Evolutionary conservation across 1,140 invertebrate species (phyloP).

Genomic region (Aethina tumida): DNA sequence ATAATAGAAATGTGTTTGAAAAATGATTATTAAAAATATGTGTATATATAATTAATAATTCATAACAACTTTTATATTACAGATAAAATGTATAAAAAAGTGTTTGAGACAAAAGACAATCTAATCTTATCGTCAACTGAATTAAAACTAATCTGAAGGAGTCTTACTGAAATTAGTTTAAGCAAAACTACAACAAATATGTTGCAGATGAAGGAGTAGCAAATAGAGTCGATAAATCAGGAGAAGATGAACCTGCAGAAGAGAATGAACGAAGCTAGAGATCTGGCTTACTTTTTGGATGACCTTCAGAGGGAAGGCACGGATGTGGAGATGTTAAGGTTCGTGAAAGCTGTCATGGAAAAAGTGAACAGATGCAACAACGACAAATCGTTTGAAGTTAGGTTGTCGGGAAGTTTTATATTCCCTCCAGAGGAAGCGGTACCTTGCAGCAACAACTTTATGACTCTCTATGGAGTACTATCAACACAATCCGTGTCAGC

Average conservation of each 20-base stretch:
- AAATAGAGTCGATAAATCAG: conserved; percentile 38
- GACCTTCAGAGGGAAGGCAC: conserved; percentile 52
- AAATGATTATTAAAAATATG: too few relatives aligned
- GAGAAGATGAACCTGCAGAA: conserved; percentile 40
- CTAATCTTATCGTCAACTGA: too few relatives aligned
- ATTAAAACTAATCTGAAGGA: too few relatives aligned
- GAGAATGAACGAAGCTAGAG: conserved; percentile 36
- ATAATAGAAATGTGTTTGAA: too few relatives aligned
- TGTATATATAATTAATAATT: too few relatives aligned
- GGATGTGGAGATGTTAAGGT: conserved; percentile 55
- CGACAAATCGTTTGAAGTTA: conserved; percentile 23
- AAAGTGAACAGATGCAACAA: conserved; percentile 50
- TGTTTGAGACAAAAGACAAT: too few relatives aligned
- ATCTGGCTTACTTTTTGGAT: conserved; percentile 50
- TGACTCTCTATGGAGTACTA: conserved; percentile 41
- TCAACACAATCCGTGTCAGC: conserved; percentile 49
- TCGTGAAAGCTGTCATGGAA: conserved; percentile 49
- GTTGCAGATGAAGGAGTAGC: too few relatives aligned
- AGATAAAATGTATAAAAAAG: too few relatives aligned
- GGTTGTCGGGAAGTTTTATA: conserved; percentile 39
- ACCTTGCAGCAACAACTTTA: conserved; percentile 33
- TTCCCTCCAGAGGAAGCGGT: conserved; percentile 41
- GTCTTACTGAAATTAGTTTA: too few relatives aligned
- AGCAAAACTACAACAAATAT: too few relatives aligned
- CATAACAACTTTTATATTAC: too few relatives aligned